A percentile compares a stretch with the other conserved stretches of the same genome.
phyloP scores from a whole-genome alignment of 2,113 vertebrate species.

The Anguilla japonica region DNA sequence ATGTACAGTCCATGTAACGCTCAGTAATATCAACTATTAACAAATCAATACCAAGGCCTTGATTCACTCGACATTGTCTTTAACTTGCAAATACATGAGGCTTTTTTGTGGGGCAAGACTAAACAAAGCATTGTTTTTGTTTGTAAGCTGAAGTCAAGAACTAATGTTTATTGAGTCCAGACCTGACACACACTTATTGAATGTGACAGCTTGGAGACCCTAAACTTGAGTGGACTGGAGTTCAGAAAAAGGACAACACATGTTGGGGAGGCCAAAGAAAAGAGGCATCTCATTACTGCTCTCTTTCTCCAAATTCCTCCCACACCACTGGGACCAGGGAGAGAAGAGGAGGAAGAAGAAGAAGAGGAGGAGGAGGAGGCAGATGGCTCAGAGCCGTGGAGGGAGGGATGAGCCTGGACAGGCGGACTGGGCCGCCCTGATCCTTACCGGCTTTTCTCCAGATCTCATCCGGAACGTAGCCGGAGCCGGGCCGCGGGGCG shows the following conservation, averaged over 20 bases:
- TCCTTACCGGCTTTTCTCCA: slow-evolving; percentile 96
- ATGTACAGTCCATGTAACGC: too few species aligned
- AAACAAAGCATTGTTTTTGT: background rate
- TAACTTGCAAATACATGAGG: background rate
- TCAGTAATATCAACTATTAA: too few species aligned
- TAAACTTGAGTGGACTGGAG: background rate
- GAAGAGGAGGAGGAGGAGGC: background rate
- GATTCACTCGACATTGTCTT: background rate
- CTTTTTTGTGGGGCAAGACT: background rate
- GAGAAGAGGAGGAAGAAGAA: background rate
- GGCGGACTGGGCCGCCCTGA: background rate
- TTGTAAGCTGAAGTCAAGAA: background rate
- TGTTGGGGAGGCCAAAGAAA: background rate
- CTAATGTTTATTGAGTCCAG: background rate
- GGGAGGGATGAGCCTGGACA: background rate
- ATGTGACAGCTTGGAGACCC: background rate
- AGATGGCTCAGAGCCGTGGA: background rate
- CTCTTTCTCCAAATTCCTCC: background rate
- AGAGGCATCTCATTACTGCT: background rate
- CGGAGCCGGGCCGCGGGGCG: slow-evolving; percentile 78
- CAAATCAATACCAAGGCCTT: background rate
- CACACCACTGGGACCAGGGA: background rate
- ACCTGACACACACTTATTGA: background rate
- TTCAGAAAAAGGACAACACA: background rate
- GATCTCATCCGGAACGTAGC: slow-evolving; percentile 95